phyloP scores from a whole-genome alignment of 2,113 vertebrate species.

The Rynchops niger region DNA sequence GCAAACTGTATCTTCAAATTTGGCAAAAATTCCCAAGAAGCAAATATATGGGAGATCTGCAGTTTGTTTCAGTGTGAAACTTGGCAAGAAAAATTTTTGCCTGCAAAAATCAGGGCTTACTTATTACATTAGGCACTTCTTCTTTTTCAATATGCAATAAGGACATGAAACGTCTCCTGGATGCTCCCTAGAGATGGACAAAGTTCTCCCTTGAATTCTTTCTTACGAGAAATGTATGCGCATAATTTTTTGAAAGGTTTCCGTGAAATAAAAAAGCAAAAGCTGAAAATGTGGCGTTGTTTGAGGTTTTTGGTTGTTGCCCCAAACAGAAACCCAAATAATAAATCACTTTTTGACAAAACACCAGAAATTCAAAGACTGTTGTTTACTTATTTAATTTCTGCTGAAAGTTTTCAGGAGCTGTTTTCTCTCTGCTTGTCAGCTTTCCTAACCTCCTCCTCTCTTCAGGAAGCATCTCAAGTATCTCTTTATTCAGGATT shows the following conservation, averaged over 20 bases:
- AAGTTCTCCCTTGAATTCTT: background rate
- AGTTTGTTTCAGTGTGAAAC: conserved; percentile 28
- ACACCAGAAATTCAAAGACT: background rate
- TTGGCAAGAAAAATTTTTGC: background rate
- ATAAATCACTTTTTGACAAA: background rate
- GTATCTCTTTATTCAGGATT: background rate
- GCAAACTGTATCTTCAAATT: background rate
- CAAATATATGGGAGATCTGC: background rate
- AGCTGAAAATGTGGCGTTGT: background rate
- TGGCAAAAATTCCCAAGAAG: background rate
- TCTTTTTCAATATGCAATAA: background rate
- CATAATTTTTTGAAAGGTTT: background rate
- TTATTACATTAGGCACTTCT: background rate
- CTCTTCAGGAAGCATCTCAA: background rate
- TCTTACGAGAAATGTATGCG: background rate
- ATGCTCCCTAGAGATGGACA: background rate
- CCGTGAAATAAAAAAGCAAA: background rate
- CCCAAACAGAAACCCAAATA: background rate
- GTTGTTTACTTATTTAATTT: conserved; percentile 11
- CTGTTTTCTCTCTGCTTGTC: conserved; percentile 21
- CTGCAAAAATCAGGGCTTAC: background rate
- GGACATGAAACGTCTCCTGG: background rate
- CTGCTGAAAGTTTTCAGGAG: conserved; percentile 1
- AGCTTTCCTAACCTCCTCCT: background rate
- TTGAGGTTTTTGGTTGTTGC: background rate